Percentiles rank a stretch among this genome's conserved stretches.
Conservation (phyloP, 2,113 vertebrate genomes). For the Sturnira hondurensis region DNA sequence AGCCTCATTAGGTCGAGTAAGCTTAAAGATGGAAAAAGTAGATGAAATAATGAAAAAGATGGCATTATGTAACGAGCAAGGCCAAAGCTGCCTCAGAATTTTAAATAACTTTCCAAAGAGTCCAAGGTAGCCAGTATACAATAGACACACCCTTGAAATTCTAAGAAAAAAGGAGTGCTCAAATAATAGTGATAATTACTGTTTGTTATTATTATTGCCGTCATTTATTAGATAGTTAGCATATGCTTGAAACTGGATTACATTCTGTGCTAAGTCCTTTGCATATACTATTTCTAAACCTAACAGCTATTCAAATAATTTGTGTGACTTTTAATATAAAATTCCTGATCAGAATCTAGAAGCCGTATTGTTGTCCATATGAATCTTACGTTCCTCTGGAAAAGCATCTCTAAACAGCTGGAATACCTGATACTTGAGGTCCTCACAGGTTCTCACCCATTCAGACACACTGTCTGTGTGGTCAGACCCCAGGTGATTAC, state of each 20-base stretch:
- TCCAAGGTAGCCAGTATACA: not conserved
- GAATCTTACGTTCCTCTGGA: not conserved
- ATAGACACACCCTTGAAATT: not conserved
- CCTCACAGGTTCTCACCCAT: not conserved
- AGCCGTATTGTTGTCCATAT: not conserved
- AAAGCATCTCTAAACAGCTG: not conserved
- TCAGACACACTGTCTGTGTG: not conserved
- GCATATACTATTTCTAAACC: not conserved
- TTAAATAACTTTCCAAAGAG: not conserved
- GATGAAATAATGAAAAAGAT: not conserved
- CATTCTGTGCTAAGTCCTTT: not conserved
- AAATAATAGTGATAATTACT: not conserved
- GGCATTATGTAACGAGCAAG: not conserved
- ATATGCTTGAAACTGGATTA: not conserved
- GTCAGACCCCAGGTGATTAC: not conserved
- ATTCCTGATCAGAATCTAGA: not conserved
- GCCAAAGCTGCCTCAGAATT: not conserved
- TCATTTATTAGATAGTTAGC: not conserved
- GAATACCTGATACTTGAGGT: not conserved
- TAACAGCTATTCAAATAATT: not conserved
- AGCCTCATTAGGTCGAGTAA: conserved; percentile 25
- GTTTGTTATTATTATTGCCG: not conserved
- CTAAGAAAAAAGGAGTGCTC: not conserved
- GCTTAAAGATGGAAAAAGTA: not conserved
- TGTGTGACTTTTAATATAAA: not conserved